Percentiles rank a stretch among this genome's conserved stretches.
Conservation (phyloP, 2,888 invertebrate species). For the Loripinus fragilis region DNA sequence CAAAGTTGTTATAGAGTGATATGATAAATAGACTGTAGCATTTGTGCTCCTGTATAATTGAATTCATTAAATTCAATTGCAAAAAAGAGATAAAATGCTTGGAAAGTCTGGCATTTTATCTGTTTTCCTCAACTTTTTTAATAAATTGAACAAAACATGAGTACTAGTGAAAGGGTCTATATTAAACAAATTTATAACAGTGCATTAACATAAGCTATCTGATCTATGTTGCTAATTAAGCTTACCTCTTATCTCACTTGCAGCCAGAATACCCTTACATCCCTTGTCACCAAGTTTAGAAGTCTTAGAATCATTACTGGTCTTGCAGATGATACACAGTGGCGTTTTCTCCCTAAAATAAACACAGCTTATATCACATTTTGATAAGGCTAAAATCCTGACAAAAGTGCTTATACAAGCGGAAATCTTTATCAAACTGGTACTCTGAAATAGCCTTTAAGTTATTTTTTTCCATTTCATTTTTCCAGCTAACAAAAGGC, state of each 20-base stretch:
- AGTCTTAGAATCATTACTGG: background rate
- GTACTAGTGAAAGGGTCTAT: too few species aligned
- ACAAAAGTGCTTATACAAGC: background rate
- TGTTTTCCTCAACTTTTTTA: too few species aligned
- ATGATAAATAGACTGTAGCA: too few species aligned
- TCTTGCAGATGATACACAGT: background rate
- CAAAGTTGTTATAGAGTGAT: too few species aligned
- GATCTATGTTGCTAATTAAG: too few species aligned
- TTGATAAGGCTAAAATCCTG: background rate
- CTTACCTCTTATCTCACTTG: background rate
- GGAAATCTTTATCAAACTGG: background rate
- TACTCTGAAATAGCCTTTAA: background rate
- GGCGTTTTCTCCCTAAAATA: background rate
- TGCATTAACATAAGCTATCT: too few species aligned
- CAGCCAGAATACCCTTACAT: background rate
- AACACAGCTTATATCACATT: background rate
- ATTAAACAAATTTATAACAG: too few species aligned
- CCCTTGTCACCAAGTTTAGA: background rate
- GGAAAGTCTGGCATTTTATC: too few species aligned
- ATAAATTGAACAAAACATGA: too few species aligned
- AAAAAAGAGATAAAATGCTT: too few species aligned
- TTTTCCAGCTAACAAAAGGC: background rate
- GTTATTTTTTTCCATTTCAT: background rate
- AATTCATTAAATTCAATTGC: too few species aligned
- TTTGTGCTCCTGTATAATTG: too few species aligned